These are phyloP conservation scores for Drosophila sucinea DNA, from an alignment of 1,140 invertebrate species.

Conservation along the genomic window DNA sequence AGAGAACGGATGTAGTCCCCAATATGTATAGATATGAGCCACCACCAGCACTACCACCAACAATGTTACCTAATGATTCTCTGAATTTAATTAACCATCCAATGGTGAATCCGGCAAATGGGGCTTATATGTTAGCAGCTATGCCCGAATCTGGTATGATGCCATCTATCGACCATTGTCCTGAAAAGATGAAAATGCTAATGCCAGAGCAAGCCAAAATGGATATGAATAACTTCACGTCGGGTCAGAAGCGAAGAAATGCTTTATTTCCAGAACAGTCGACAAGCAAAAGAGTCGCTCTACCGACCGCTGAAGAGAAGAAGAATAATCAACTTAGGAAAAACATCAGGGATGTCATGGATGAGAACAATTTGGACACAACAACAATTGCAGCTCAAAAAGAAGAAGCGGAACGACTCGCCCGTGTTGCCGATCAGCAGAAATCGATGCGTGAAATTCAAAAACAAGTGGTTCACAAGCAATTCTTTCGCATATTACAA, in stretches of 20 bases:
- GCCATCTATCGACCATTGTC: neutral
- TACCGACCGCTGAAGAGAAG: slow-evolving; percentile 83
- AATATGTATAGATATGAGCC: slow-evolving; percentile 10
- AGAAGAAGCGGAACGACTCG: slow-evolving; percentile 94
- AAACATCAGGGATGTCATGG: slow-evolving; percentile 96
- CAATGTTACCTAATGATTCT: slow-evolving; percentile 7
- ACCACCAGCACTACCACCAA: neutral
- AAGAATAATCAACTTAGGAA: slow-evolving; percentile 89
- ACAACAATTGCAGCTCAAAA: slow-evolving; percentile 95
- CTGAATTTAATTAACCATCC: slow-evolving; percentile 7
- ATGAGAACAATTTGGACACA: slow-evolving; percentile 95
- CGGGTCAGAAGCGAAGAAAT: slow-evolving; percentile 48
- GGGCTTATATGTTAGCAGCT: slow-evolving; percentile 2
- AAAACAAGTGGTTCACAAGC: slow-evolving; percentile 78
- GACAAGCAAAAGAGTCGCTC: slow-evolving; percentile 36
- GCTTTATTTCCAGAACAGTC: slow-evolving; percentile 31
- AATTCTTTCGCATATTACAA: slow-evolving; percentile 84
- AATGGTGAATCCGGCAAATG: slow-evolving; percentile 4
- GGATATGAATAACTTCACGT: slow-evolving; percentile 45
- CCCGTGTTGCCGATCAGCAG: slow-evolving; percentile 93
- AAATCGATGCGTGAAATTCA: slow-evolving; percentile 88
- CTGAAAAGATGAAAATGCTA: neutral
- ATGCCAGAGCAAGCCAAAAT: slow-evolving; percentile 26
- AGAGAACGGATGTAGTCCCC: neutral
- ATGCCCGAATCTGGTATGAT: neutral